Percentiles rank a stretch among this genome's conserved stretches.
phyloP scores from a whole-genome alignment of 2,888 invertebrate genomes.

The Cancer borealis region DNA sequence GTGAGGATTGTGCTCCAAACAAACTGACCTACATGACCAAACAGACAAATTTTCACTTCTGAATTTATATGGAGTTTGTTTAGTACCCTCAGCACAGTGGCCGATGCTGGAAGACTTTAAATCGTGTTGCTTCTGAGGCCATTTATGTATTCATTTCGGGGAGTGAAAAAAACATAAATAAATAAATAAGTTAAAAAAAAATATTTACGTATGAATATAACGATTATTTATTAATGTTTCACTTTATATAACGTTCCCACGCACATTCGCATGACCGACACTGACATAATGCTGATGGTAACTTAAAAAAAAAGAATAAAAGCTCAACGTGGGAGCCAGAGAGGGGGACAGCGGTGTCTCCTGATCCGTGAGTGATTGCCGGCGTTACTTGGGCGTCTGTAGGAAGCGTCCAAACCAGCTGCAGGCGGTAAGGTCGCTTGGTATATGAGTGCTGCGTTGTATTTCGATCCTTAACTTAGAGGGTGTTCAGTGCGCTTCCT shows the following conservation, averaged over 20 bases:
- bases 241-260: background rate
- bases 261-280: background rate
- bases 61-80: conserved; percentile 13
- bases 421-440: conserved; percentile 2
- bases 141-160: background rate
- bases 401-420: conserved; percentile 12
- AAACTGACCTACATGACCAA: conserved; percentile 43
- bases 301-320: background rate
- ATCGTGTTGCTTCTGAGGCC: background rate
- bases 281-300: background rate
- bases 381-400: background rate
- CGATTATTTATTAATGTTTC: background rate
- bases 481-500: background rate
- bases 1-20: conserved; percentile 7
- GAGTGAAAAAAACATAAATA: background rate
- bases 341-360: background rate
- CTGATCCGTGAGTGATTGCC: conserved; percentile 2
- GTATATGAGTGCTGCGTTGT: background rate
- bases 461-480: background rate
- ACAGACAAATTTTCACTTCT: conserved; percentile 25
- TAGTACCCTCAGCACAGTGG: background rate
- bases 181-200: background rate
- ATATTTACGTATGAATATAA: background rate
- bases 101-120: background rate
- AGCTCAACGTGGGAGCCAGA: background rate